A percentile compares a stretch with the other conserved stretches of the same genome.
phyloP scores from a whole-genome alignment of 2,888 invertebrate species.

The Eupithecia pulchellata region DNA sequence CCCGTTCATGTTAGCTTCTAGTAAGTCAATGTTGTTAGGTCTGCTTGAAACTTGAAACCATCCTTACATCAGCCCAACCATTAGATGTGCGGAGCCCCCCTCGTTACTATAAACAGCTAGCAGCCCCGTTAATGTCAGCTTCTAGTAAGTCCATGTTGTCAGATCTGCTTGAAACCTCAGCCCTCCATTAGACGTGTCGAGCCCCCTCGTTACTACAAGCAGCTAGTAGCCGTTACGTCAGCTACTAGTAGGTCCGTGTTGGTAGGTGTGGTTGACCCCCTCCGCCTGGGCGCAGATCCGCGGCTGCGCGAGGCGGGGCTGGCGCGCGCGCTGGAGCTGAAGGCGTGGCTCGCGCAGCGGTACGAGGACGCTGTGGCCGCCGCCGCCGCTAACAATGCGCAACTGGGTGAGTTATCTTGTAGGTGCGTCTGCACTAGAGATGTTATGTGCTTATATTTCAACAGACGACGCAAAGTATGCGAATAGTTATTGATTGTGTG shows the following conservation, averaged over 20 bases:
- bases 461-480: not conserved
- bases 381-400: constrained; percentile 78
- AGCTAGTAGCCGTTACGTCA: not conserved
- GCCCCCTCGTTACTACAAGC: not conserved
- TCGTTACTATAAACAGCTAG: no score
- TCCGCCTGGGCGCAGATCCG: constrained; percentile 88
- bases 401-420: constrained; percentile 58
- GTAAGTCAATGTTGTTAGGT: no score
- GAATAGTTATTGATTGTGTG: no score
- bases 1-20: no score
- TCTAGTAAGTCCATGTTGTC: constrained; percentile 28
- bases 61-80: no score
- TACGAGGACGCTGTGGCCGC: constrained; percentile 95
- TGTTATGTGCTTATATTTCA: not conserved
- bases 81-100: no score
- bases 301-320: constrained; percentile 90
- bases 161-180: constrained; percentile 57
- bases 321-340: constrained; percentile 89
- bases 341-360: constrained; percentile 91
- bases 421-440: not conserved
- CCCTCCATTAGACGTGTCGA: not conserved
- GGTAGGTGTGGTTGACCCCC: constrained; percentile 62
- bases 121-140: no score
- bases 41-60: no score
- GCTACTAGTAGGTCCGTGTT: constrained; percentile 10